phyloP scores from a whole-genome alignment of 2,113 vertebrate species.

The Macquaria australasica region DNA sequence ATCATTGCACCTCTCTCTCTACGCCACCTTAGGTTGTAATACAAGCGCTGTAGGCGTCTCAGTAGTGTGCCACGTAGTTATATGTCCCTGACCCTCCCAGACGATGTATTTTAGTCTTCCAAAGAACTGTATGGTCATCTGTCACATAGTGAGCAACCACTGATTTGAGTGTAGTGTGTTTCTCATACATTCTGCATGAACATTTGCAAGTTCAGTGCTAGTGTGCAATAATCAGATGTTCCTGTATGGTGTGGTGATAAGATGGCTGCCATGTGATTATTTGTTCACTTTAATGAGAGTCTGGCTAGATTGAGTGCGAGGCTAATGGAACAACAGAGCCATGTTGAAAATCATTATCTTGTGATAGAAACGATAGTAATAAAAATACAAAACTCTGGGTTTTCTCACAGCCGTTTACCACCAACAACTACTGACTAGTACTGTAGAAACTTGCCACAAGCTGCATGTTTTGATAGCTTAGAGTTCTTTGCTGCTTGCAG shows the following conservation, averaged over 20 bases:
- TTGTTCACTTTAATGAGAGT: conserved; percentile 54
- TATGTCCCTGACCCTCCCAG: conserved; percentile 26
- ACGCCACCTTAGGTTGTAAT: conserved; percentile 25
- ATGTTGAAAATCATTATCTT: conserved; percentile 59
- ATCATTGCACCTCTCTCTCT: conserved; percentile 26
- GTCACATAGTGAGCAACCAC: conserved; percentile 64
- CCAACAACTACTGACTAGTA: conserved; percentile 70
- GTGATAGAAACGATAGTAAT: conserved; percentile 58
- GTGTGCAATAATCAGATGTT: conserved; percentile 81
- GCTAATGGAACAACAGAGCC: conserved; percentile 70
- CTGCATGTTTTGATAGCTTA: conserved; percentile 80
- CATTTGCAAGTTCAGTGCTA: conserved; percentile 81
- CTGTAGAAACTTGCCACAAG: conserved; percentile 76
- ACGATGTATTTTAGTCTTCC: conserved; percentile 80
- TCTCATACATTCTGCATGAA: conserved; percentile 79
- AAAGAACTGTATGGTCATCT: conserved; percentile 70
- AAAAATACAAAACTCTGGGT: conserved; percentile 63
- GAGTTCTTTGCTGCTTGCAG: conserved; percentile 68
- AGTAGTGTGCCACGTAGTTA: conserved; percentile 55
- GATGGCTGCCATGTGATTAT: conserved; percentile 47
- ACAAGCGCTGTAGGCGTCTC: conserved; percentile 36
- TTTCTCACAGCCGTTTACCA: conserved; percentile 60
- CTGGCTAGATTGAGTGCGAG: conserved; percentile 51
- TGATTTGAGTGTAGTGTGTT: conserved; percentile 63
- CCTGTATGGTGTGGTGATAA: conserved; percentile 53